phyloP scores from a whole-genome alignment of 2,113 vertebrate species.

The Scolopax mira region DNA sequence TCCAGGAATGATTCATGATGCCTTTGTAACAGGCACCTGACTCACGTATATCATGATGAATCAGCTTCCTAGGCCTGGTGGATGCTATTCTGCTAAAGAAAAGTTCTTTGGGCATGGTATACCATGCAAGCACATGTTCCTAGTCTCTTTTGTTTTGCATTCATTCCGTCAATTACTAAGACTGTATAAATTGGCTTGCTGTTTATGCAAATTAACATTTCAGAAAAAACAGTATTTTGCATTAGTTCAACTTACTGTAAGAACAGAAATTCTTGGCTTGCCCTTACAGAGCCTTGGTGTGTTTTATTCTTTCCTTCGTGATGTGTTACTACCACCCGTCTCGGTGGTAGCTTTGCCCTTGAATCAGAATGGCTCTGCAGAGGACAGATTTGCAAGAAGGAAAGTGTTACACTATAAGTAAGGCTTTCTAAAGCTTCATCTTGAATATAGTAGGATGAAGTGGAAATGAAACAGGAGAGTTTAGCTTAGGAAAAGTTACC shows the following conservation, averaged over 20 bases:
- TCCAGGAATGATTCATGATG: slow-evolving; percentile 65
- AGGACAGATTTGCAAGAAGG: background rate
- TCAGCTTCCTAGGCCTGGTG: slow-evolving; percentile 30
- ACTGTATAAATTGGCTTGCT: background rate
- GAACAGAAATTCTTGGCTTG: background rate
- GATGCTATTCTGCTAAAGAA: background rate
- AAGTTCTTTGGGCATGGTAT: background rate
- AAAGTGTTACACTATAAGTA: background rate
- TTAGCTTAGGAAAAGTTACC: background rate
- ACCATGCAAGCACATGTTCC: background rate
- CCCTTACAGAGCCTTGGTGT: background rate
- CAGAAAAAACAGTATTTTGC: background rate
- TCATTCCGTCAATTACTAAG: background rate
- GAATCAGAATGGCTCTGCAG: background rate
- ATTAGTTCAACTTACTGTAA: background rate
- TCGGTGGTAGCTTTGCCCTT: background rate
- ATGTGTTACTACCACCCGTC: background rate
- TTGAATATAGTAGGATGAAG: background rate
- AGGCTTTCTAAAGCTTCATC: background rate
- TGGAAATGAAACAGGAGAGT: background rate
- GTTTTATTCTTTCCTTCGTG: background rate
- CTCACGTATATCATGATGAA: background rate
- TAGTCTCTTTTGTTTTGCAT: background rate
- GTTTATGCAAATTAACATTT: background rate
- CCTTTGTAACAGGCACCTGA: slow-evolving; percentile 57